phyloP scores from a whole-genome alignment of 1,140 invertebrate species.

The Bombus difficillimus region DNA sequence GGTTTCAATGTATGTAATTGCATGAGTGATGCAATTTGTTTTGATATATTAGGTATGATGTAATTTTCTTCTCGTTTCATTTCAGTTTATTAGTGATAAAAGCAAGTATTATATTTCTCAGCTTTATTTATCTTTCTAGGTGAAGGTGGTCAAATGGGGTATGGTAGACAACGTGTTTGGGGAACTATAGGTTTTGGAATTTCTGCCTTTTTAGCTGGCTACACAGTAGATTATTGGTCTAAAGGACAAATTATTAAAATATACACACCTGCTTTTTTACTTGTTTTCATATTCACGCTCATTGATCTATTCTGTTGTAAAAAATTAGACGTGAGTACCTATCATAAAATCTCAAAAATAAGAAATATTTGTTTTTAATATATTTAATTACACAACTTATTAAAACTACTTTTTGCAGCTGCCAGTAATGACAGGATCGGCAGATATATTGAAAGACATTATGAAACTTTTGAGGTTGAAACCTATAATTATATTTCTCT shows the following conservation, averaged over 20 bases:
- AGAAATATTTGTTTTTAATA: not conserved
- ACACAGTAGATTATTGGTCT: constrained; percentile 85
- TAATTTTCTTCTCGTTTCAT: constrained; percentile 37
- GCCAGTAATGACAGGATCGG: constrained; percentile 85
- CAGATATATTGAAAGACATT: constrained; percentile 86
- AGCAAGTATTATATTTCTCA: not conserved
- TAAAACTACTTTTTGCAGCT: constrained; percentile 82
- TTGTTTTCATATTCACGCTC: constrained; percentile 85
- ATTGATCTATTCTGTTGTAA: constrained; percentile 86
- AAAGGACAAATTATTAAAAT: constrained; percentile 83
- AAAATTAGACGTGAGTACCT: constrained; percentile 83
- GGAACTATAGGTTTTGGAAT: constrained; percentile 90
- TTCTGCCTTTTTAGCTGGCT: constrained; percentile 87
- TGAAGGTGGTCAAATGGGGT: constrained; percentile 85
- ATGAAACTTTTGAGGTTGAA: constrained; percentile 84
- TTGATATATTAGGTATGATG: constrained; percentile 88
- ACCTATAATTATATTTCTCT: constrained; percentile 86
- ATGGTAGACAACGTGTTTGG: constrained; percentile 90
- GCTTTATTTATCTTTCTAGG: constrained; percentile 74
- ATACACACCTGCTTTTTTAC: constrained; percentile 87
- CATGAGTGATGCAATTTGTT: constrained; percentile 91
- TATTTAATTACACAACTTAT: constrained; percentile 6
- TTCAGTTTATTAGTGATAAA: not conserved
- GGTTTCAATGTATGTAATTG: constrained; percentile 90
- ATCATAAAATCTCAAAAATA: not conserved